Percentiles rank a stretch among this genome's conserved stretches.
Conservation (phyloP, 2,797 vertebrate genomes). For the Podargus strigoides region DNA sequence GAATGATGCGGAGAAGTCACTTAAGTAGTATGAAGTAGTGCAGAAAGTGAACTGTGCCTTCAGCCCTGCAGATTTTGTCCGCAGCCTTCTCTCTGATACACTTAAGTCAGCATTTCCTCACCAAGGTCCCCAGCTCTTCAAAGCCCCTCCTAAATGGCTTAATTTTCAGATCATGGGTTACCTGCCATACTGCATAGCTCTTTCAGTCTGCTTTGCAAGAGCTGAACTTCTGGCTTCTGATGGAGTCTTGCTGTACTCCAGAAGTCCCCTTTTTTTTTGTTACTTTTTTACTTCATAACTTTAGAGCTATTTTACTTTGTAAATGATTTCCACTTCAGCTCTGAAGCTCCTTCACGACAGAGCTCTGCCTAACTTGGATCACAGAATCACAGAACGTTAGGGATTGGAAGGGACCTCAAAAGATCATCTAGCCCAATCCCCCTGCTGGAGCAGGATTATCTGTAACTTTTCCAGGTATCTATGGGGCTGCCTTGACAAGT, state of each 20-base stretch:
- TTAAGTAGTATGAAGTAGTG: neutral
- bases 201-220: neutral
- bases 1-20: neutral
- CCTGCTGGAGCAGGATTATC: no score
- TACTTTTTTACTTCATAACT: no score
- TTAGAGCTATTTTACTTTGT: neutral
- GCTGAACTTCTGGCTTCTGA: neutral
- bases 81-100: neutral
- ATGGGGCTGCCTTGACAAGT: neutral
- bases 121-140: neutral
- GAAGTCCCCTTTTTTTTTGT: no score
- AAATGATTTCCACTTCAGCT: neutral
- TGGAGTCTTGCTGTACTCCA: neutral
- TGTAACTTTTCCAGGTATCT: neutral
- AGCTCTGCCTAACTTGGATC: neutral
- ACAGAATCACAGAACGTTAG: no score
- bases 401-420: no score
- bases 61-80: neutral
- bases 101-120: neutral
- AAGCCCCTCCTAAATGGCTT: neutral
- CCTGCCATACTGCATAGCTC: neutral
- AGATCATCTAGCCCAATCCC: no score
- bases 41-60: neutral
- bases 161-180: neutral
- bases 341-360: neutral